phyloP scores from a whole-genome alignment of 2,888 invertebrate species.

The Tachina fera region DNA sequence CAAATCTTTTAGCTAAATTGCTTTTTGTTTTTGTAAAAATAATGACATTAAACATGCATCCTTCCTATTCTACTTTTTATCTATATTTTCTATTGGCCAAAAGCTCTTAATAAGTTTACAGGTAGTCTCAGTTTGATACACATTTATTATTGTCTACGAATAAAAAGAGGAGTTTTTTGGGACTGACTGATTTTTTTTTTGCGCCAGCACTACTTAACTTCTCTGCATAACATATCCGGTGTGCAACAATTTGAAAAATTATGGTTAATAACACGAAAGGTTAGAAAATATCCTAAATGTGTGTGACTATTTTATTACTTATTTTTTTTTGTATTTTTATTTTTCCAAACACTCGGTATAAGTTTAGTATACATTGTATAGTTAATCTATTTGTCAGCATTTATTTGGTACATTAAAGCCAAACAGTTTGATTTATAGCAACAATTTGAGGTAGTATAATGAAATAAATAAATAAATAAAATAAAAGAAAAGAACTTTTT shows the following conservation, averaged over 20 bases:
- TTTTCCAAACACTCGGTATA: background rate
- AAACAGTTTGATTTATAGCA: constrained; percentile 48
- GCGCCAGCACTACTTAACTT: background rate
- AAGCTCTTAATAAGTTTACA: constrained; percentile 29
- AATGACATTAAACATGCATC: background rate
- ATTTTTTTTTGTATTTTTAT: background rate
- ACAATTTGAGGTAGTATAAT: constrained; percentile 12
- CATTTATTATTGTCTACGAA: constrained; percentile 55
- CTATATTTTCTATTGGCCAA: background rate
- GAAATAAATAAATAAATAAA: no score
- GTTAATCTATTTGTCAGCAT: constrained; percentile 1
- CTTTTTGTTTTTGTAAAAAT: background rate
- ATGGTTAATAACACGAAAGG: constrained; percentile 41
- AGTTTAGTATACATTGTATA: no score
- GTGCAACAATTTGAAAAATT: constrained; percentile 48
- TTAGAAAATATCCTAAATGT: constrained; percentile 28
- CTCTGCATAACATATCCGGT: constrained; percentile 1
- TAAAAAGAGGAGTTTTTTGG: background rate
- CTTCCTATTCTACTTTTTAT: background rate
- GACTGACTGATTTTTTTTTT: background rate
- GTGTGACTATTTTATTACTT: constrained; percentile 20
- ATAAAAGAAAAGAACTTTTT: background rate
- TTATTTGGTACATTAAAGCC: constrained; percentile 6
- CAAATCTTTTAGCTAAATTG: background rate
- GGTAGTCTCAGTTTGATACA: constrained; percentile 59